A percentile compares a stretch with the other conserved stretches of the same genome.
Evolutionary conservation across 2,797 vertebrate species (phyloP).

Genomic region (Scolopax bukidnonensis): DNA sequence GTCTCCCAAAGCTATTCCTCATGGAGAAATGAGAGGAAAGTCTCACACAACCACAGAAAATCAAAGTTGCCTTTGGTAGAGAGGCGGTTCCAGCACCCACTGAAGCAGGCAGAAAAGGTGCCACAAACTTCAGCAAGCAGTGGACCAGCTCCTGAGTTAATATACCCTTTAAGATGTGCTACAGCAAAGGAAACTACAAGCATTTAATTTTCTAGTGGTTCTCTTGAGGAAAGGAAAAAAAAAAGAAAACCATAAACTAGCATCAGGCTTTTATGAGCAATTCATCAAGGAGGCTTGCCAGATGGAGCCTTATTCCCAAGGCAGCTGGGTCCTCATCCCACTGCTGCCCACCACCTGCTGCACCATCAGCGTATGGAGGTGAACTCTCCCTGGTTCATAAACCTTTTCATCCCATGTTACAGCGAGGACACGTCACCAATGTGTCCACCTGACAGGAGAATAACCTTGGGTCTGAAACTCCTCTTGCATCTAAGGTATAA

Average conservation of each 20-base stretch:
- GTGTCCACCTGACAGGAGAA: not conserved
- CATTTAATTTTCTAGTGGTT: not conserved
- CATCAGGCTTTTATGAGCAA: not conserved
- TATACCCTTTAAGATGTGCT: not conserved
- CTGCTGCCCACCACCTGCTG: fast-evolving
- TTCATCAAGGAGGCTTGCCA: not conserved
- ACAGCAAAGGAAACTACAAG: not conserved
- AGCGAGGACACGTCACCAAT: fast-evolving
- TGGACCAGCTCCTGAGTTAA: not conserved
- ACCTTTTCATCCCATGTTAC: not conserved
- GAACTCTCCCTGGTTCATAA: not conserved
- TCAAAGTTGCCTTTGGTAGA: constrained; percentile 2
- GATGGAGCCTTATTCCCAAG: not conserved
- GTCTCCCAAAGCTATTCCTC: not conserved
- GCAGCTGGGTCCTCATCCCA: not conserved
- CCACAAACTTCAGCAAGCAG: not conserved
- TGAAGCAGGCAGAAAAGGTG: not conserved
- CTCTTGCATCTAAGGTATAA: not conserved
- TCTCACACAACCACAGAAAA: not conserved
- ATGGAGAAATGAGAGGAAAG: not conserved
- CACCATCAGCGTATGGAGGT: fast-evolving
- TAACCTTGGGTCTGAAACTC: not conserved
- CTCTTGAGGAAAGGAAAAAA: not conserved
- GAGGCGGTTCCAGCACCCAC: not conserved
- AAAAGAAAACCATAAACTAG: not conserved